Evolutionary conservation across 2,113 vertebrate genomes (phyloP), one percentile per base, ranked within the genome.

Genomic region (Phalacrocorax brasilianus): DNA sequence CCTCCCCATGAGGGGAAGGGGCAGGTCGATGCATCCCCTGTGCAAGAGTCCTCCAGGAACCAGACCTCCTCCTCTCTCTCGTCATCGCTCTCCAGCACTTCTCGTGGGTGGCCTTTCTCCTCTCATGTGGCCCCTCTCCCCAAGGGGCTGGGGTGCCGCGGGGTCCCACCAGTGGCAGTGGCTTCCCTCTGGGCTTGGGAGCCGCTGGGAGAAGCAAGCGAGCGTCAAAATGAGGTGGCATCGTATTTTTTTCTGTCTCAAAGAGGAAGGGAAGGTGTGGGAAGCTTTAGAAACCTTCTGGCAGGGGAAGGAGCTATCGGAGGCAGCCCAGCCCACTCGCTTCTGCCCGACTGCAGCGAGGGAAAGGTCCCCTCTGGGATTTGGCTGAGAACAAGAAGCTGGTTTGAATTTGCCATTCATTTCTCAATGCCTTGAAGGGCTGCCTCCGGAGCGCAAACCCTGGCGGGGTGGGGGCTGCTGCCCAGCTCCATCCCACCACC

Each of bases 181-280:
- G 53, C 78, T 89, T 90, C 53, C 50, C 53, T 66, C 24, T n/a
- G 42, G 82, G 45, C 74, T 83, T 45, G 87, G 84, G 30, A 87
- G 84, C 40, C 0, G 0, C 66, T 52, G 91, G 65, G 80, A 94
- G 94, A 92, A 94, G 70, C 2, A 9, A 91, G 21, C 0, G 4
- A 68, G 59, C 85, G 95, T 61, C 83, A 30, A 6, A 59, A 84
- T 79, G 88, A 94, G 89, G 78, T 82, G 87, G 84, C 89, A 79
- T 53, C 4, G 12, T 72, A 83, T 97, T 95, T 93, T 93, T 93
- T 96, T 92, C 89, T 65, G 55, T 84, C 86, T 96, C 80, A 28
- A 42, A 95, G 91, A 96, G 89, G 96, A 96, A 93, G 92, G 83
- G 84, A 95, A 96, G 92, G 87, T 96, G 96, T 96, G 94, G 96